Conservation (phyloP, 92 coral and sea anemone species). For the Paragorgia papillata region DNA sequence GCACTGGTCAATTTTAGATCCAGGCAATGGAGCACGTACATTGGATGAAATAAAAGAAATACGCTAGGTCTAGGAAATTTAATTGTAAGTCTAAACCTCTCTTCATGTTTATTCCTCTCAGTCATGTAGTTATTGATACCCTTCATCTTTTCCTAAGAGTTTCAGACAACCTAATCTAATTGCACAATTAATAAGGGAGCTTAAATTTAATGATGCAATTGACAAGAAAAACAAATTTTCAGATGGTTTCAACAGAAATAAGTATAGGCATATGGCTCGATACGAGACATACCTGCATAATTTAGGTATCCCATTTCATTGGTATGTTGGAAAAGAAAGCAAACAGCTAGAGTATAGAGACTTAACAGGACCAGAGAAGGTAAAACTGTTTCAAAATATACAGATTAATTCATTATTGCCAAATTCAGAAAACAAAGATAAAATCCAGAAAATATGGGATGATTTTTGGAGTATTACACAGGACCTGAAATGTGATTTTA, state of each 20-base stretch:
- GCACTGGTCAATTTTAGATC: slow-evolving; percentile 57
- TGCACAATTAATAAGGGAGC: slow-evolving; percentile 59
- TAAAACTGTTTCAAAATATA: neutral
- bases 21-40: slow-evolving; percentile 51
- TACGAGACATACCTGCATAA: slow-evolving; percentile 62
- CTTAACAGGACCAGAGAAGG: too few relatives aligned
- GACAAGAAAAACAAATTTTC: slow-evolving; percentile 48
- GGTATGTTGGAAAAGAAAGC: slow-evolving; percentile 48
- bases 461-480: neutral
- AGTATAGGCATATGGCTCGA: slow-evolving; percentile 63
- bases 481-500: slow-evolving; percentile 19
- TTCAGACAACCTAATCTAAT: slow-evolving; percentile 48
- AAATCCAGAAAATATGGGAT: slow-evolving; percentile 32
- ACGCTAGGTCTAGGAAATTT: too few relatives aligned
- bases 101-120: slow-evolving; percentile 54
- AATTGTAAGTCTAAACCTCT: slow-evolving; percentile 54
- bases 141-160: too few relatives aligned
- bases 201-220: slow-evolving; percentile 49
- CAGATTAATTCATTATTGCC: slow-evolving; percentile 13
- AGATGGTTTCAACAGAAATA: slow-evolving; percentile 21
- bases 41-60: slow-evolving; percentile 47
- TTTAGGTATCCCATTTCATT: slow-evolving; percentile 59
- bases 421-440: slow-evolving; percentile 6
- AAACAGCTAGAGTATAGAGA: slow-evolving; percentile 62
- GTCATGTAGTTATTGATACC: too few relatives aligned